phyloP scores from a whole-genome alignment of 2,888 invertebrate species.

The Anticlea derivata region DNA sequence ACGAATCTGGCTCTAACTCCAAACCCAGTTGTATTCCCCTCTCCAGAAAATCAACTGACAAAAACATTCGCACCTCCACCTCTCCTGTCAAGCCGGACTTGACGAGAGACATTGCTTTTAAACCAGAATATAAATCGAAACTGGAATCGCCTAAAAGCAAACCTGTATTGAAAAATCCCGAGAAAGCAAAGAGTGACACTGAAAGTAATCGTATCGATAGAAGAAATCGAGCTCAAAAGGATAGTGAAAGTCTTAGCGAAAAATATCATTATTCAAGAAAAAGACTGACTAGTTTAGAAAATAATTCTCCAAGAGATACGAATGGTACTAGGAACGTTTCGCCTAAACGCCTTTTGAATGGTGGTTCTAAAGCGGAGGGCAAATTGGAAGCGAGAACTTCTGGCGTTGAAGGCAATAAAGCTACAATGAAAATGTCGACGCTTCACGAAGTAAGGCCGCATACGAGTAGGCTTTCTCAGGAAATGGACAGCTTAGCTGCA shows the following conservation, averaged over 20 bases:
- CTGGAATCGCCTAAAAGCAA: constrained; percentile 58
- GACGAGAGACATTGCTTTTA: constrained; percentile 52
- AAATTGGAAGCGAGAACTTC: constrained; percentile 56
- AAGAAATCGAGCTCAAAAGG: constrained; percentile 79
- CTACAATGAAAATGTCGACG: constrained; percentile 68
- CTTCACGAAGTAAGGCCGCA: constrained; percentile 77
- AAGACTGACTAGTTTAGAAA: constrained; percentile 83
- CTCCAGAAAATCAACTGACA: constrained; percentile 67
- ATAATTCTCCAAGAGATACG: constrained; percentile 72
- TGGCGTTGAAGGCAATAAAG: constrained; percentile 56
- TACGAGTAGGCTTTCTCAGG: constrained; percentile 76
- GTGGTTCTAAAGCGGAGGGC: constrained; percentile 51
- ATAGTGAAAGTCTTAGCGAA: constrained; percentile 77
- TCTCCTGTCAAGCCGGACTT: constrained; percentile 71
- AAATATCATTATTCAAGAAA: constrained; percentile 82
- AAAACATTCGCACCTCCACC: constrained; percentile 55
- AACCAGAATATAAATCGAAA: constrained; percentile 61
- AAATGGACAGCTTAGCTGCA: constrained; percentile 86
- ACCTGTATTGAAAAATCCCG: constrained; percentile 64
- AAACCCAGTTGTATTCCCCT: constrained; percentile 77
- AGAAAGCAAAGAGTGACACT: constrained; percentile 70
- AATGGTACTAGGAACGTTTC: constrained; percentile 64
- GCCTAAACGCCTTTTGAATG: constrained; percentile 65
- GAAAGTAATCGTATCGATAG: constrained; percentile 72
- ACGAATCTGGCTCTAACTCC: constrained; percentile 57